Evolutionary conservation across 35 echinoderm and acorn worm species (phyloP).

Genomic region (Eucidaris tribuloides): DNA sequence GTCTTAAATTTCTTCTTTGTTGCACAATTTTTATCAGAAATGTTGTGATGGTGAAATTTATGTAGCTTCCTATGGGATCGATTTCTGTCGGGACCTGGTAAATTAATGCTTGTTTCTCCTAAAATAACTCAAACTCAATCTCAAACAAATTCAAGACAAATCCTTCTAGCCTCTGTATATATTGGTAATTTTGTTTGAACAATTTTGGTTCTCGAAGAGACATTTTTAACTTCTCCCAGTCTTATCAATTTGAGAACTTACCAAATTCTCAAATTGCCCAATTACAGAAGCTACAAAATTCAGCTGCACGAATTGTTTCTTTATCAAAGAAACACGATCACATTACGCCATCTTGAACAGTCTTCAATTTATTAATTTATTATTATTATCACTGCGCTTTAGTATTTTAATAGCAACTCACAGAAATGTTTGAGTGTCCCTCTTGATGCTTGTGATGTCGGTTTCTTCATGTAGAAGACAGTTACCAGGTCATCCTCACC

Average conservation of each 20-base stretch:
- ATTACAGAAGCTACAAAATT: background rate
- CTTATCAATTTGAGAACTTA: background rate
- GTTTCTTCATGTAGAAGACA: slow-evolving; percentile 54
- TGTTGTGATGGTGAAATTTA: no score
- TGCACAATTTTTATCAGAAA: no score
- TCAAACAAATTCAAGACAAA: no score
- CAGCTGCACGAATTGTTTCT: no score
- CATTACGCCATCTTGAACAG: background rate
- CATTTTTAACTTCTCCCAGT: background rate
- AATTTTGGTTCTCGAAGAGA: no score
- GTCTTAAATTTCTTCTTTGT: no score
- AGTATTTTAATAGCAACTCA: slow-evolving; percentile 24
- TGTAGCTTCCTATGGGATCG: no score
- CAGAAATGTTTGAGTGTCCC: slow-evolving; percentile 67
- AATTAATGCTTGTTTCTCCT: no score
- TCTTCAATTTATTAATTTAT: background rate
- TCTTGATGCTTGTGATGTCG: slow-evolving; percentile 1
- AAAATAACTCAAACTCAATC: no score
- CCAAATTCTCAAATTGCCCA: background rate
- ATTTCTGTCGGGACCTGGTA: no score
- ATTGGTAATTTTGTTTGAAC: no score
- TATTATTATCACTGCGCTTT: background rate
- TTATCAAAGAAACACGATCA: background rate
- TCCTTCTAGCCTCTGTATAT: no score
- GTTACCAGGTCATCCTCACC: slow-evolving; percentile 79